Evolutionary conservation across 2,888 invertebrate species (phyloP), one percentile per base, ranked within the genome.

Genomic region (Camponotus fellah): DNA sequence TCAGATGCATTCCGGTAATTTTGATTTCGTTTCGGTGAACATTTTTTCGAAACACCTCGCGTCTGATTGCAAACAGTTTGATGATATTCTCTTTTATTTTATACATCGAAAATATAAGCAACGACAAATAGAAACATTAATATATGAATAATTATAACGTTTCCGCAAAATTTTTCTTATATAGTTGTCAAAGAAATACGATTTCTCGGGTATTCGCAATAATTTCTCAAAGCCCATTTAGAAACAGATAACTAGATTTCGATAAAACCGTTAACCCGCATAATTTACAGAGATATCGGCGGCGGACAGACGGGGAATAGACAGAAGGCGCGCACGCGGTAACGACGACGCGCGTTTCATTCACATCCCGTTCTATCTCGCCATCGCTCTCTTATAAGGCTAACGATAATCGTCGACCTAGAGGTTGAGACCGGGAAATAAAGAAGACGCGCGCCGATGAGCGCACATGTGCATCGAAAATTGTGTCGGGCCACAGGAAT

Each of bases 401-500:
- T 69, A 37, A 68, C 56, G 32, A 74, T 80, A 80, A 80, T 49
- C 66, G 43, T 32, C 43, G 34, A 43, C 21, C 34, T 60, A 34
- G 49, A 79, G 17, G 26, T 66, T 17, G 68, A 76, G 62, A 53
- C n/a, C 49, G 40, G 21, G 37, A 60, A 60, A 60, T 62, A 40
- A 79, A 66, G 68, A 65, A 34, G 49, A 68, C 71, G 77, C 60
- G 65, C 49, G 49, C n/a, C 49, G 69, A 81, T 53, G 53, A 53
- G n/a, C 53, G 53, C 75, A 60, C 60, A 60, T n/a, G 17, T 26
- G 76, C 83, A 85, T 90, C 77, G 84, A 86, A 71, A 88, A 89
- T 88, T 77, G 85, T 85, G 89, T 84, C 82, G 86, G 85, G 79
- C 85, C 86, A 65, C 65, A 85, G 85, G 85, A 86, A 87, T 88